Evolutionary conservation across 2,113 vertebrate genomes (phyloP), one percentile per base, ranked within the genome.

Genomic region (Struthidea cinerea): DNA sequence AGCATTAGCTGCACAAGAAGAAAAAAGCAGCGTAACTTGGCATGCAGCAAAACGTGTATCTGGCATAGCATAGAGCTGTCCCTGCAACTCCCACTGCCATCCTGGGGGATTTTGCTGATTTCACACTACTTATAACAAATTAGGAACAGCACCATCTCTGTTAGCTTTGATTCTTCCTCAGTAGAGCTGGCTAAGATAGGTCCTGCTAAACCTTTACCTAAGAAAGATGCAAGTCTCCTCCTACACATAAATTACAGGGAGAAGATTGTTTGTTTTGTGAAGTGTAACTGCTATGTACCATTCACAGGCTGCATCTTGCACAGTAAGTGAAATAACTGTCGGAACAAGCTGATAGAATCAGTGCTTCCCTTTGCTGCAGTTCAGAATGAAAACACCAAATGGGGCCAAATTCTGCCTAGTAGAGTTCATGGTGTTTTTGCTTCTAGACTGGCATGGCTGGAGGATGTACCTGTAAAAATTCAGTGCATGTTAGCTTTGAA

Each of bases 61-160:
- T 94, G 55, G 60, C 27, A n/a, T 37, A 86, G 67, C 32, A 33
- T 53, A 79, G 61, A 79, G 92, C 91, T 96, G 82, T 60, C 89
- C 9, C 4, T 93, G 93, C 64, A 89, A 42, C 52, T 90, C 89
- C 64, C 60, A 39, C 28, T 44, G 69, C 56, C 90, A 93, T 89
- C 83, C 53, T 50, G 79, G 75, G 93, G 82, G 61, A 76, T 84
- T 96, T 90, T 70, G 89, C 89, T 95, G 83, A 78, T 94, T 96
- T 93, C 61, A 78, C 67, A 67, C 73, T 93, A 78, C 67, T 9
- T 13, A 65, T 63, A 75, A 88, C 22, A 64, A 88, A 80, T 76
- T 63, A 50, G 70, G 50, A 93, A 67, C 23, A 47, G 65, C 24
- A 75, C 10, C 22, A 56, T 64, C 61, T 87, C 78, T 42, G 49